A percentile compares a stretch with the other conserved stretches of the same genome.
Conservation (phyloP, 2,113 vertebrate genomes). For the Salminus brasiliensis region DNA sequence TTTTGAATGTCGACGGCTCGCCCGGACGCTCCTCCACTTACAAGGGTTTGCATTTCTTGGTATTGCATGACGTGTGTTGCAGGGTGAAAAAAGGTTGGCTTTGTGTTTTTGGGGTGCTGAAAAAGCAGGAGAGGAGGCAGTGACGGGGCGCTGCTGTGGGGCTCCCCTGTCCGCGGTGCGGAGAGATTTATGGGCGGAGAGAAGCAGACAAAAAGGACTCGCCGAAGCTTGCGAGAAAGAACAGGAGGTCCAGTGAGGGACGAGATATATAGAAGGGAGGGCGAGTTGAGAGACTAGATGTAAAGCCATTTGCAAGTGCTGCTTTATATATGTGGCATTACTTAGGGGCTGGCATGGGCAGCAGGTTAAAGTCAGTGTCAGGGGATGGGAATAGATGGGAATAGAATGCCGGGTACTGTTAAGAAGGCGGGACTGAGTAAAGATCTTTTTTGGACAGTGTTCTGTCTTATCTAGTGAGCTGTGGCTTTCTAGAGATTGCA, state of each 20-base stretch:
- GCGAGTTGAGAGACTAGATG: constrained; percentile 58
- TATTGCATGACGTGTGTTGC: constrained; percentile 70
- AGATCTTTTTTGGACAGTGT: constrained; percentile 52
- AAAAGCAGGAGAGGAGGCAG: constrained; percentile 62
- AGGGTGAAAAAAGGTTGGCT: constrained; percentile 60
- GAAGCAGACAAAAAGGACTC: constrained; percentile 63
- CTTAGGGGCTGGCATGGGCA: constrained; percentile 69
- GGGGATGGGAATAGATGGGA: constrained; percentile 36
- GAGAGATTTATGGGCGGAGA: constrained; percentile 72
- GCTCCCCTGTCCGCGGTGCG: constrained; percentile 65
- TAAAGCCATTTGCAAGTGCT: constrained; percentile 59
- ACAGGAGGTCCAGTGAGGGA: constrained; percentile 49
- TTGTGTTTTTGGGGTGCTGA: constrained; percentile 67
- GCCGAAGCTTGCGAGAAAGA: constrained; percentile 65
- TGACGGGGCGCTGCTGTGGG: constrained; percentile 65
- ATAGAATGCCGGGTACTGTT: constrained; percentile 48
- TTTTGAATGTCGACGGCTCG: constrained; percentile 73
- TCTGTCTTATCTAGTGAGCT: constrained; percentile 21
- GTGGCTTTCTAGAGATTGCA: constrained; percentile 28
- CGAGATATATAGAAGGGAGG: constrained; percentile 57
- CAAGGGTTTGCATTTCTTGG: constrained; percentile 74
- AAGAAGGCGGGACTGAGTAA: constrained; percentile 50
- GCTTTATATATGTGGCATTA: constrained; percentile 64
- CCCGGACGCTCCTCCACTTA: constrained; percentile 71
- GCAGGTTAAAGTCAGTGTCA: constrained; percentile 67